Conservation (phyloP, 2,113 vertebrate species). For the Chinchilla lanigera region DNA sequence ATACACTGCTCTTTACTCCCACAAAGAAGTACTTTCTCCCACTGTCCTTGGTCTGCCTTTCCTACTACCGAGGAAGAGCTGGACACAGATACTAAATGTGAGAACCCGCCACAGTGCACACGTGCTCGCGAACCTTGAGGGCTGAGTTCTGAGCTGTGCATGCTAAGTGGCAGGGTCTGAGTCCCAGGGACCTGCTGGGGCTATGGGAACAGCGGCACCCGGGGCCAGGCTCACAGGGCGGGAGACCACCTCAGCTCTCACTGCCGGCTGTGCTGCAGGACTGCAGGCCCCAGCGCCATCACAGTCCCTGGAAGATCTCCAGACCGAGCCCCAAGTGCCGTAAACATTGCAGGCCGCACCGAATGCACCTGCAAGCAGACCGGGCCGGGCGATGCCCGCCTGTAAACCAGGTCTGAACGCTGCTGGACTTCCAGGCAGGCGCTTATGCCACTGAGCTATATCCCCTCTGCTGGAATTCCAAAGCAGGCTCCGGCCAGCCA, state of each 20-base stretch:
- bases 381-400: neutral
- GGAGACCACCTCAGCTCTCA: neutral
- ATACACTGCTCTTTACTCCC: neutral
- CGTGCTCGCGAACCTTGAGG: neutral
- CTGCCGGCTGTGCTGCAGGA: neutral
- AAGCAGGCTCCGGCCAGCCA: neutral
- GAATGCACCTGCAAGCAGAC: neutral
- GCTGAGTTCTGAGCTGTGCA: neutral
- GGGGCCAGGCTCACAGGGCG: neutral
- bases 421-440: neutral
- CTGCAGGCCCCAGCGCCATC: neutral
- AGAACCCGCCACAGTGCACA: neutral
- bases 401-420: neutral
- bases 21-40: neutral
- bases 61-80: neutral
- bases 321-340: neutral
- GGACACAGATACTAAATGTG: neutral
- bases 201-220: neutral
- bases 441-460: too few relatives aligned
- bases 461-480: too few relatives aligned
- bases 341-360: neutral
- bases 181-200: neutral
- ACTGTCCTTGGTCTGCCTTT: slow-evolving; percentile 1
- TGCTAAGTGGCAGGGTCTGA: neutral
- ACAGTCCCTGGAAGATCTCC: neutral